Evolutionary conservation across 2,888 invertebrate genomes (phyloP).

Genomic region (Melieria omissa): DNA sequence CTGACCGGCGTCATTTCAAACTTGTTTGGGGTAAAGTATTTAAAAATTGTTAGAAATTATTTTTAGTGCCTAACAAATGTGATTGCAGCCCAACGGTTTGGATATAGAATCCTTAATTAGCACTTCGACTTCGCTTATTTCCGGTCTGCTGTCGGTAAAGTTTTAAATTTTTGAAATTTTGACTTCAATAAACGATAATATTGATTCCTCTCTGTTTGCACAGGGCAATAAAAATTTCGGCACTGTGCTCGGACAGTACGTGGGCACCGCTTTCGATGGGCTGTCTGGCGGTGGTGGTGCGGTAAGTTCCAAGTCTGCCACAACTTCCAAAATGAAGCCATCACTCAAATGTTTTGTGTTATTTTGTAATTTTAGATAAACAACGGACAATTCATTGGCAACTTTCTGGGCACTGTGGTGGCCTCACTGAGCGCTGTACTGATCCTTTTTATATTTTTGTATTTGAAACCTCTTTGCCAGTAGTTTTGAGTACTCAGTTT

Average conservation of each 20-base stretch:
- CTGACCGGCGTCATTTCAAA: constrained; percentile 63
- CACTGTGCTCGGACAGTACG: constrained; percentile 62
- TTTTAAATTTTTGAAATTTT: background rate
- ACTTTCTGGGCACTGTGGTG: constrained; percentile 63
- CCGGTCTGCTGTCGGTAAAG: constrained; percentile 60
- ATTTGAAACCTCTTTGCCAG: constrained; percentile 11
- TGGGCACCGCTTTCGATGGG: constrained; percentile 64
- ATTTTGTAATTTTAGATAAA: constrained; percentile 55
- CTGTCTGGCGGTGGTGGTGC: constrained; percentile 67
- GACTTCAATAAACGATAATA: background rate
- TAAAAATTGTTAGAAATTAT: background rate
- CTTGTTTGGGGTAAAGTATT: constrained; percentile 61
- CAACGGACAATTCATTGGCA: constrained; percentile 66
- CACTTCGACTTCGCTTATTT: constrained; percentile 60
- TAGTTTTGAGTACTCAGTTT: background rate
- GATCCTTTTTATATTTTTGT: constrained; percentile 40
- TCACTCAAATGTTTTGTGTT: constrained; percentile 1
- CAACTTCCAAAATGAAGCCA: background rate
- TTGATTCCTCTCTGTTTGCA: constrained; percentile 7
- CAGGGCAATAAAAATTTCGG: constrained; percentile 66
- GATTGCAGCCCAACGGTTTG: constrained; percentile 61
- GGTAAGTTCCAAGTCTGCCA: constrained; percentile 47
- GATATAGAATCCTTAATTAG: constrained; percentile 62
- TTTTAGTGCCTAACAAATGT: background rate
- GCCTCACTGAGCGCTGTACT: constrained; percentile 66